phyloP scores from a whole-genome alignment of 2,888 invertebrate species.

The Trisateles emortualis region DNA sequence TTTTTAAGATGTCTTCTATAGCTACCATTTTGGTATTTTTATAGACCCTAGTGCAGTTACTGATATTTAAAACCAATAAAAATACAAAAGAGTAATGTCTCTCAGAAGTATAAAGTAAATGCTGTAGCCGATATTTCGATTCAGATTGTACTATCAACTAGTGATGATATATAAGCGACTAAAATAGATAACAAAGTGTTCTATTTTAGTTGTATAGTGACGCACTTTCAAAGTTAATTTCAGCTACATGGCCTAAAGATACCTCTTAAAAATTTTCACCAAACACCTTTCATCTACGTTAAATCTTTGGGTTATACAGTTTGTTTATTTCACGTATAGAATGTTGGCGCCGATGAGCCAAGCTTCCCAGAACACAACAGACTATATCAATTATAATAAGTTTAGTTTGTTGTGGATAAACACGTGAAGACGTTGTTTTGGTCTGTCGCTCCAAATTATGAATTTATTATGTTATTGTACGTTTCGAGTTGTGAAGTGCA shows the following conservation, averaged over 20 bases:
- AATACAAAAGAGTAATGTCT: too few relatives aligned
- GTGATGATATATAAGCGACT: not conserved
- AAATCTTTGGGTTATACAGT: constrained; percentile 41
- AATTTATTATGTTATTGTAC: constrained; percentile 27
- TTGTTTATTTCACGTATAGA: constrained; percentile 55
- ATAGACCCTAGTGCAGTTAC: too few relatives aligned
- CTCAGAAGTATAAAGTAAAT: not conserved
- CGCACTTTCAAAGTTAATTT: constrained; percentile 6
- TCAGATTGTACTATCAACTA: not conserved
- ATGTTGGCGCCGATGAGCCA: constrained; percentile 56
- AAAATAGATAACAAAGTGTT: not conserved
- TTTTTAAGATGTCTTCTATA: too few relatives aligned
- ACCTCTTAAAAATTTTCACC: constrained; percentile 14
- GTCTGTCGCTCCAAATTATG: constrained; percentile 27
- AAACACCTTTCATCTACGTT: constrained; percentile 39
- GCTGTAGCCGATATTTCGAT: not conserved
- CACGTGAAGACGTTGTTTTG: constrained; percentile 42
- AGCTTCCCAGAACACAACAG: constrained; percentile 52
- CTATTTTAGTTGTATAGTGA: not conserved
- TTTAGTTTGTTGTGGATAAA: constrained; percentile 43
- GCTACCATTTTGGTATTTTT: too few relatives aligned
- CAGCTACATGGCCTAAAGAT: constrained; percentile 3
- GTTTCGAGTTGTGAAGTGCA: not conserved
- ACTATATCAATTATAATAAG: constrained; percentile 50
- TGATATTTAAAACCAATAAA: too few relatives aligned